phyloP scores from a whole-genome alignment of 2,113 vertebrate species.

The Pteronura brasiliensis region DNA sequence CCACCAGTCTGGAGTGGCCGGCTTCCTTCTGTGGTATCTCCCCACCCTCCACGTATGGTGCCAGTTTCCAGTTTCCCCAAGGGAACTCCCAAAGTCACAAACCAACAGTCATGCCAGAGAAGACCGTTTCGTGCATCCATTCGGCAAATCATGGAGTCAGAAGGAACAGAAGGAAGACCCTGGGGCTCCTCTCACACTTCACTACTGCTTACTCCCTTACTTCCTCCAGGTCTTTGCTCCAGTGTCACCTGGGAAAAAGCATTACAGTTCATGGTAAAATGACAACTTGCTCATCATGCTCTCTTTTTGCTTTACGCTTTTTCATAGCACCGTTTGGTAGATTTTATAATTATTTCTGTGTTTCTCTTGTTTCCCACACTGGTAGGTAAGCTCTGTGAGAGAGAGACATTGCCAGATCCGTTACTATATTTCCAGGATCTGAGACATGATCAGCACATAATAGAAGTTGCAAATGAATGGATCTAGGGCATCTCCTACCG shows the following conservation, averaged over 20 bases:
- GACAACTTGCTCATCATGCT: background rate
- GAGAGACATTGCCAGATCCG: background rate
- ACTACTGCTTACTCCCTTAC: background rate
- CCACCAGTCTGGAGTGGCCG: no score
- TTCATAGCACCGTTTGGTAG: background rate
- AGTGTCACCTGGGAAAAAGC: background rate
- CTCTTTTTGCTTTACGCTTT: background rate
- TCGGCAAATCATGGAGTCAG: background rate
- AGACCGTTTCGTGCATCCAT: background rate
- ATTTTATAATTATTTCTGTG: background rate
- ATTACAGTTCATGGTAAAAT: background rate
- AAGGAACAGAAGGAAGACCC: background rate
- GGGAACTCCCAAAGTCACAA: background rate
- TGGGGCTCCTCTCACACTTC: background rate
- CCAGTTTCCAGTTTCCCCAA: background rate
- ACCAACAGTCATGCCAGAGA: background rate
- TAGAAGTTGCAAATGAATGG: background rate
- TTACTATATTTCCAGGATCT: background rate
- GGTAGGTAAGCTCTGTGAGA: background rate
- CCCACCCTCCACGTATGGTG: background rate
- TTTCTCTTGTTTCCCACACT: background rate
- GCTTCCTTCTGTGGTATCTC: background rate
- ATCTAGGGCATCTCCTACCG: background rate
- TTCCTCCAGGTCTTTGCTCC: background rate
- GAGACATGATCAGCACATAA: background rate